Evolutionary conservation across 2,888 invertebrate species (phyloP), one percentile per base, ranked within the genome.

Genomic region (Cheilosia grossa): DNA sequence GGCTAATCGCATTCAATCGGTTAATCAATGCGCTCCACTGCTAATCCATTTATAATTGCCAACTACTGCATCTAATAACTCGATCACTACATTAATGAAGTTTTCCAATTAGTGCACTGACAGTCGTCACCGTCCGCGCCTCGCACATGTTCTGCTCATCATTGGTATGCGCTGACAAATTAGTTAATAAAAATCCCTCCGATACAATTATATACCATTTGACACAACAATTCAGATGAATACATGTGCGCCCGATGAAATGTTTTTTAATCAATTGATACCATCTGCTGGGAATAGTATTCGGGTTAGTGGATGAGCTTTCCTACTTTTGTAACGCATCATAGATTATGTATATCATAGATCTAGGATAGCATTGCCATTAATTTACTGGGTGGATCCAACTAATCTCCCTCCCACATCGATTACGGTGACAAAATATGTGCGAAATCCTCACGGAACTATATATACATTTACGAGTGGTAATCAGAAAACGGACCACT

Each of bases 11-110:
- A 37, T 37, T 37, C 33, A 37, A 37, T 13, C 37, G 3, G 13
- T 13, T 4, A 37, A 4, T 37, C 37, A 47, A 47, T 47, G 47
- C 17, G 9, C 9, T n/a, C n/a, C 47, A 47, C 19, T 10, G 1
- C 19, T 47, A 47, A 47, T 44, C 17, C n/a, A 44, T 44, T 44
- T 44, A 44, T 44, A 44, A 44, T 44, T 19, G 47, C 47, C 17
- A 9, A 19, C 47, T 4, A 17, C 17, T 47, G 17, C 6, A 44
- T 15, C 44, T 44, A 13, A 15, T 42, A 44, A 44, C 4, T n/a
- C 44, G 17, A 17, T 47, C 9, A 47, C 2, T 3, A 44, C 5
- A 9, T 19, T 47, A 19, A 19, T 47, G 17, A 47, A 9, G 47
- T 47, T 47, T 17, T 19, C 2, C 44, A 47, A 47, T 47, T 47